Percentiles rank a stretch among this genome's conserved stretches.
Evolutionary conservation across 2,797 vertebrate species (phyloP).

Genomic region (Anguilla megastoma): DNA sequence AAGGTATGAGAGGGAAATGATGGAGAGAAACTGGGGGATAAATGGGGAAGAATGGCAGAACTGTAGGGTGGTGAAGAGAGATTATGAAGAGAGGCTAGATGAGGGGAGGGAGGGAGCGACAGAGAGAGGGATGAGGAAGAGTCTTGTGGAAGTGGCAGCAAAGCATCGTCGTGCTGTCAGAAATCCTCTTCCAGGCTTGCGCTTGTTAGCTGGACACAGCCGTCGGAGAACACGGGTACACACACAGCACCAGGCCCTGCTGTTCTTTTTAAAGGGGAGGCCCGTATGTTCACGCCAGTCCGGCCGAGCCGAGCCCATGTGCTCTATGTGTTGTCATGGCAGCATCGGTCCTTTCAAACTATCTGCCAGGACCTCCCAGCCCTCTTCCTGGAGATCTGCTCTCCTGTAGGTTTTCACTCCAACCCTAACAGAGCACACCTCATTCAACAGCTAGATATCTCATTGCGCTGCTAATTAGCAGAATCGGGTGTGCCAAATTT

Average conservation of each 20-base stretch:
- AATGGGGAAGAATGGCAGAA: slow-evolving; percentile 20
- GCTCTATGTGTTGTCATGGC: neutral
- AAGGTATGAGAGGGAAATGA: no score
- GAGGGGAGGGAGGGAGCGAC: neutral
- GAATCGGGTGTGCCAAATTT: no score
- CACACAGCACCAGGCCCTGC: neutral
- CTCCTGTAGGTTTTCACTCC: no score
- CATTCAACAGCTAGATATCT: no score
- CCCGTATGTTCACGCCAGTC: neutral
- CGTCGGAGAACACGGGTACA: neutral
- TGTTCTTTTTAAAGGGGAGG: slow-evolving; percentile 55
- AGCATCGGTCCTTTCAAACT: neutral
- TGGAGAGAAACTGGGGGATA: no score
- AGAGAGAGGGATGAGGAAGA: slow-evolving; percentile 22
- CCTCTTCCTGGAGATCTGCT: no score
- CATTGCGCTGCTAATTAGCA: no score
- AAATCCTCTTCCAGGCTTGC: slow-evolving; percentile 47
- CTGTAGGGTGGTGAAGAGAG: slow-evolving; percentile 43
- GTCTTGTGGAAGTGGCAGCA: slow-evolving; percentile 52
- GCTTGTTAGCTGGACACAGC: neutral
- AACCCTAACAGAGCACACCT: no score
- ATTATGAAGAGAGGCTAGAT: slow-evolving; percentile 35
- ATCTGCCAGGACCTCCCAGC: neutral
- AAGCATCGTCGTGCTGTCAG: slow-evolving; percentile 54
- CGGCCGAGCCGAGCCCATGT: neutral